Conservation (phyloP, 92 coral and sea anemone genomes). For the Siderastrea radians region DNA sequence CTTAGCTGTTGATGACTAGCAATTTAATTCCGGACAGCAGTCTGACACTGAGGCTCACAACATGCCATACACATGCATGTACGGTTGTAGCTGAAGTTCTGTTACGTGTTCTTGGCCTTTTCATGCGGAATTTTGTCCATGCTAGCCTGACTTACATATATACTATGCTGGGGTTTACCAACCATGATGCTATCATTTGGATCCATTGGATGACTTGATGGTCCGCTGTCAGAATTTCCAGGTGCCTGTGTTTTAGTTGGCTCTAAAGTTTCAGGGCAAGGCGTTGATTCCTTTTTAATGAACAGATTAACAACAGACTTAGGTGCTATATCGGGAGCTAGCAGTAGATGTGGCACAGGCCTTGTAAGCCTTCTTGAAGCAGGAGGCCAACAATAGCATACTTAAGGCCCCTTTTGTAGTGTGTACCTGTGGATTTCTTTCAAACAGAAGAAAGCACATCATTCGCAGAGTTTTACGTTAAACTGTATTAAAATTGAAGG, state of each 20-base stretch:
- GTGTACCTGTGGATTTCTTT: too few species aligned
- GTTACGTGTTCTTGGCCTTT: slow-evolving; percentile 5
- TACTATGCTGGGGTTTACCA: slow-evolving; percentile 18
- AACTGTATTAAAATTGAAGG: too few species aligned
- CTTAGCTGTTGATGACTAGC: background rate
- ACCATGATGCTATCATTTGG: slow-evolving; percentile 2
- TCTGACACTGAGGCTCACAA: background rate
- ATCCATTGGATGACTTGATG: slow-evolving; percentile 20
- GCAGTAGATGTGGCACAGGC: background rate
- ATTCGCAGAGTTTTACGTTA: too few species aligned
- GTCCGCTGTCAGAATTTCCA: slow-evolving; percentile 7
- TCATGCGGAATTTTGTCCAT: background rate
- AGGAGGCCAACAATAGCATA: slow-evolving; percentile 61
- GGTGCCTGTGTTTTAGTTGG: slow-evolving; percentile 26
- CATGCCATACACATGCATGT: background rate
- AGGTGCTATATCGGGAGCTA: slow-evolving; percentile 15
- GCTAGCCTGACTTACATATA: slow-evolving; percentile 14
- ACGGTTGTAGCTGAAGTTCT: background rate
- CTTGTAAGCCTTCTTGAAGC: slow-evolving; percentile 14
- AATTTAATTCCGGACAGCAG: background rate
- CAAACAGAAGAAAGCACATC: too few species aligned
- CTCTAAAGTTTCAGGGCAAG: slow-evolving; percentile 7
- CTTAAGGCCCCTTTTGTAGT: slow-evolving; percentile 70
- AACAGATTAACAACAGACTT: slow-evolving; percentile 6
- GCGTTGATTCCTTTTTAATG: background rate